A percentile compares a stretch with the other conserved stretches of the same genome.
Evolutionary conservation across 2,888 invertebrate genomes (phyloP).

Genomic region (Blera fallax): DNA sequence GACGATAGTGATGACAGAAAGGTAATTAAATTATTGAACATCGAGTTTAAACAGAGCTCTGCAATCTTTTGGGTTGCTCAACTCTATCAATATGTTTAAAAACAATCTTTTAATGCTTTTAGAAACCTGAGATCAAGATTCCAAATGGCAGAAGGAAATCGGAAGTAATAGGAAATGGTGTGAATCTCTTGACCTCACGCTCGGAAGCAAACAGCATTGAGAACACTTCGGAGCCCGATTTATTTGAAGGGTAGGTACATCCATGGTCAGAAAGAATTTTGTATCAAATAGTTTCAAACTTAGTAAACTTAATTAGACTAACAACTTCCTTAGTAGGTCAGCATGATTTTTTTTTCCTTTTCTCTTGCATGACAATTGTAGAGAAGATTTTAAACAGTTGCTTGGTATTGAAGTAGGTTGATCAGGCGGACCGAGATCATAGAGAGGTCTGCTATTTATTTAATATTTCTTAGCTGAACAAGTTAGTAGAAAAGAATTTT

Average conservation of each 20-base stretch:
- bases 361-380: slow-evolving; percentile 12
- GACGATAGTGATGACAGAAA: slow-evolving; percentile 81
- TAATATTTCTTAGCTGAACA: not conserved
- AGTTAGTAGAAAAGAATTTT: not conserved
- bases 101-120: not conserved
- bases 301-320: not conserved
- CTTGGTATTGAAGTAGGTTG: not conserved
- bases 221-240: slow-evolving; percentile 80
- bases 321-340: slow-evolving; percentile 4
- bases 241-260: slow-evolving; percentile 78
- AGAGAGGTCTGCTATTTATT: not conserved
- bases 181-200: slow-evolving; percentile 73
- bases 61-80: too few relatives aligned
- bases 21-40: slow-evolving; percentile 74
- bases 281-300: not conserved
- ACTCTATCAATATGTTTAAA: not conserved
- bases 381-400: not conserved
- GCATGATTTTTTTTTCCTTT: not conserved
- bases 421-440: not conserved
- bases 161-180: slow-evolving; percentile 76
- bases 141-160: slow-evolving; percentile 60
- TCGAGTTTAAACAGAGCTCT: too few relatives aligned
- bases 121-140: slow-evolving; percentile 77
- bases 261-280: not conserved
- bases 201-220: slow-evolving; percentile 76